Conservation (phyloP, 2,888 invertebrate genomes). For the Pandemis corylana region DNA sequence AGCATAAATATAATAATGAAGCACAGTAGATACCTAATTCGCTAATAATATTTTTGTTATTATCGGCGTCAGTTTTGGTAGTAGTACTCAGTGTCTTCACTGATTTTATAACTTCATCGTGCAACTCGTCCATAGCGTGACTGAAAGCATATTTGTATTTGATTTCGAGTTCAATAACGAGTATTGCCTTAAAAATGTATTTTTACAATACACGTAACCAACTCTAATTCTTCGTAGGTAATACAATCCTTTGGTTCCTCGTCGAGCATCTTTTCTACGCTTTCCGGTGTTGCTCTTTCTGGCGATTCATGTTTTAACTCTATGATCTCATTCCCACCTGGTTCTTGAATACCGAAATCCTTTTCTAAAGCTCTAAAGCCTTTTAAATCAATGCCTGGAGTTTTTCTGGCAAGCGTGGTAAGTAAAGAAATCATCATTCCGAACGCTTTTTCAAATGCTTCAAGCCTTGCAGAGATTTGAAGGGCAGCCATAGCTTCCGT, state of each 20-base stretch:
- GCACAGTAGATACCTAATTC: neutral
- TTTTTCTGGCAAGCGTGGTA: conserved; percentile 25
- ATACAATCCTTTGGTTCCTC: conserved; percentile 14
- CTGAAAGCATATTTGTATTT: neutral
- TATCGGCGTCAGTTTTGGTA: neutral
- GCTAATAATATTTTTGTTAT: neutral
- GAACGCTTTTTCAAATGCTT: conserved; percentile 26
- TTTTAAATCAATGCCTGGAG: conserved; percentile 19
- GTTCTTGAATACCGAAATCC: neutral
- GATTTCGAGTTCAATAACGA: too few species aligned
- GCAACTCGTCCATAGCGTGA: neutral
- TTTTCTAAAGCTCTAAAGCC: conserved; percentile 7
- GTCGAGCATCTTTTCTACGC: neutral
- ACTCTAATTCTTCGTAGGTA: conserved; percentile 12
- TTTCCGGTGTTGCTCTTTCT: neutral
- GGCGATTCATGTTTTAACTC: neutral
- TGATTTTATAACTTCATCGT: neutral
- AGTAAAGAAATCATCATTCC: conserved; percentile 24
- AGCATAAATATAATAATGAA: neutral
- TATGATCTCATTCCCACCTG: neutral
- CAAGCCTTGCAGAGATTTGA: conserved; percentile 29
- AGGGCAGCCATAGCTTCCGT: conserved; percentile 35
- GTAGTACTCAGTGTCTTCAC: neutral
- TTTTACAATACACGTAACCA: neutral
- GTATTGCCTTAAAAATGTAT: neutral